Evolutionary conservation across 2,113 vertebrate genomes (phyloP), one percentile per base, ranked within the genome.

Genomic region (Apeltes quadracus): DNA sequence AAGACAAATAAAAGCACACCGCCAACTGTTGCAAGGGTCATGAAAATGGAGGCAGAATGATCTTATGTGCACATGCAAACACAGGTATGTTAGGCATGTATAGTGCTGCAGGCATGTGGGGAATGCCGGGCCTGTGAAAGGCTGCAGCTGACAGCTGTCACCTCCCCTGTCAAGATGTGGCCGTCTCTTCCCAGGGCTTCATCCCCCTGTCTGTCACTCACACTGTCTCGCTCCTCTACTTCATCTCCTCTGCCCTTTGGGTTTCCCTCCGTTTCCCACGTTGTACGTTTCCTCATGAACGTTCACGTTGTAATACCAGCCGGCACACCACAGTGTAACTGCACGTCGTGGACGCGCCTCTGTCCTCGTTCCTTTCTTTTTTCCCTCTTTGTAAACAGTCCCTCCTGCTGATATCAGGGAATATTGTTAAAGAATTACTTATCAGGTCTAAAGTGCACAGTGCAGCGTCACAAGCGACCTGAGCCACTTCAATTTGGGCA

Each of bases 71-170:
- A 72, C 46, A 79, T 34, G 54, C 65, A 69, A 65, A 71, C 79
- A 61, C 61, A 61, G 75, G 73, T 85, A 83, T 83, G 78, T 75
- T 18, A 53, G 81, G 84, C 75, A 83, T 85, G 87, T 83, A 15
- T 79, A 82, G 74, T 58, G 85, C 88, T 87, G 66, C 77, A 84
- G 78, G 79, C 79, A 43, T 79, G 80, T 83, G 43, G 75, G 78
- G 87, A 88, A 91, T 89, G 84, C 66, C 36, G 27, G 73, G 73
- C 76, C 78, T 73, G 67, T 76, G 81, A 73, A 72, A 67, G 64
- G 63, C 82, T 84, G 79, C 65, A 79, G 82, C 86, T 81, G 84
- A 86, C 90, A 92, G 87, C 88, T 91, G 89, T 88, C 87, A 78
- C 78, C 83, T 82, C 83, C 71, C 78, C 23, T 80, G 77, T 79